Conservation (phyloP, 2,797 vertebrate genomes). For the Kryptopterus vitreolus region DNA sequence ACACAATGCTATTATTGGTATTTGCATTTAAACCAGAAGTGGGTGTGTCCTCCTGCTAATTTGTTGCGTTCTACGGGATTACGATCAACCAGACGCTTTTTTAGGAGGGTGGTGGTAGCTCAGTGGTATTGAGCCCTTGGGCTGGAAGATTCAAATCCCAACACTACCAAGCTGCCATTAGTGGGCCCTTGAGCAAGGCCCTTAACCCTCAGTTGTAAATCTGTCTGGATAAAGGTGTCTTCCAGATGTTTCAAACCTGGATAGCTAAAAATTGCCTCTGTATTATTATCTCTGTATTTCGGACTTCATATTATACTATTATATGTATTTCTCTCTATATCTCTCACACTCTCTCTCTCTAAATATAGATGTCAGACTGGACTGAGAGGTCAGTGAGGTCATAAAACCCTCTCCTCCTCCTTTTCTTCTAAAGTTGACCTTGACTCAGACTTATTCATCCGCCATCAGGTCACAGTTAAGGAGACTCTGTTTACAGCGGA, state of each 20-base stretch:
- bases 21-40: neutral
- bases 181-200: no score
- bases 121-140: no score
- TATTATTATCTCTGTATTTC: neutral
- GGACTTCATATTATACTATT: neutral
- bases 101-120: no score
- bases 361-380: conserved; percentile 75
- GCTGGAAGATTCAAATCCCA: no score
- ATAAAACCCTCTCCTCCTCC: conserved; percentile 72
- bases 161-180: no score
- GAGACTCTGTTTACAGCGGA: conserved; percentile 37
- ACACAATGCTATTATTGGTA: neutral
- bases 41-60: neutral
- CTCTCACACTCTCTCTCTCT: conserved; percentile 62
- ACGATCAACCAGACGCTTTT: neutral
- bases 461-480: conserved; percentile 62
- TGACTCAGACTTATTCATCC: conserved; percentile 76
- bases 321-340: conserved; percentile 37
- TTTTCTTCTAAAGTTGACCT: conserved; percentile 78
- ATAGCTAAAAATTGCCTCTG: neutral
- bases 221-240: no score
- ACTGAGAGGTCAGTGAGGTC: conserved; percentile 67
- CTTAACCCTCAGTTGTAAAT: no score
- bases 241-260: neutral
- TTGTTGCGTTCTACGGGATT: neutral